A percentile compares a stretch with the other conserved stretches of the same genome.
phyloP scores from a whole-genome alignment of 1,140 invertebrate genomes.

The Drosophila bocqueti region DNA sequence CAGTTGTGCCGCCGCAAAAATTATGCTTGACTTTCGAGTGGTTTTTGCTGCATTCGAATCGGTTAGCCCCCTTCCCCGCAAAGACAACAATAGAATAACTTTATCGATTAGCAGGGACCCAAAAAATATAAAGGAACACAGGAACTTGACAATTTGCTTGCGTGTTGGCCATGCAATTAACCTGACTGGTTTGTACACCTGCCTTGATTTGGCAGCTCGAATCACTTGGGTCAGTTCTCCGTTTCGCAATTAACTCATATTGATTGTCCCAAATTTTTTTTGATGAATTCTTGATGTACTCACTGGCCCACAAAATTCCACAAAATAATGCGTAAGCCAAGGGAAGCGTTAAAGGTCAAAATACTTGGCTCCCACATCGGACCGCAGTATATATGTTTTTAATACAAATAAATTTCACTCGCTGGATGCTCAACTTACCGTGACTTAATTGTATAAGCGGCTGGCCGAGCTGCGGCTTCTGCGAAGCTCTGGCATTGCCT shows the following conservation, averaged over 20 bases:
- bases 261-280: slow-evolving; percentile 77
- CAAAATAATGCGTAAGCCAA: slow-evolving; percentile 38
- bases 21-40: slow-evolving; percentile 48
- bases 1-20: slow-evolving; percentile 31
- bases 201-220: slow-evolving; percentile 63
- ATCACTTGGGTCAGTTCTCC: slow-evolving; percentile 32
- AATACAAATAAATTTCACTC: slow-evolving; percentile 54
- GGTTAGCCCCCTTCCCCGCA: slow-evolving; percentile 25
- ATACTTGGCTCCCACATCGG: slow-evolving; percentile 31
- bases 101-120: slow-evolving; percentile 71
- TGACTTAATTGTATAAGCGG: slow-evolving; percentile 84
- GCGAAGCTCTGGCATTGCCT: slow-evolving; percentile 23
- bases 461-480: slow-evolving; percentile 56
- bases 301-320: slow-evolving; percentile 50
- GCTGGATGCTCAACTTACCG: slow-evolving; percentile 80
- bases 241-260: slow-evolving; percentile 74
- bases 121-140: slow-evolving; percentile 25
- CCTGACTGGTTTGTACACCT: slow-evolving; percentile 58
- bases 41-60: slow-evolving; percentile 1
- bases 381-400: slow-evolving; percentile 13
- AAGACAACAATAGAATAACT: slow-evolving; percentile 62
- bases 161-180: slow-evolving; percentile 69
- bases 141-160: slow-evolving; percentile 69
- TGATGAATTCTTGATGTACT: slow-evolving; percentile 32
- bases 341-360: slow-evolving; percentile 69